Conservation (phyloP, 1,140 invertebrate genomes). For the Metopolophium dirhodum region DNA sequence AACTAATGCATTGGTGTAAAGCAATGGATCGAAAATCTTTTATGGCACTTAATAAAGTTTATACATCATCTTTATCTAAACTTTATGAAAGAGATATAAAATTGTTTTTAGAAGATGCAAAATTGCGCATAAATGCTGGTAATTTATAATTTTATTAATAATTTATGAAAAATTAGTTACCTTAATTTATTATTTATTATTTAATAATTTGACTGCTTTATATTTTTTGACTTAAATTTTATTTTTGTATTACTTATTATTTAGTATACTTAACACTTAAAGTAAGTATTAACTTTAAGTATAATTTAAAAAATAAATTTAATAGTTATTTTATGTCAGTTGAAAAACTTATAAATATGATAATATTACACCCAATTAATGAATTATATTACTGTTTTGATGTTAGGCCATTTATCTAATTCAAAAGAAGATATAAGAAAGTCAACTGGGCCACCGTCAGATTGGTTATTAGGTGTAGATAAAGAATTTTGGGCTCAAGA, state of each 20-base stretch:
- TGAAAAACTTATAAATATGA: background rate
- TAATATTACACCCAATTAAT: background rate
- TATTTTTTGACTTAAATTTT: background rate
- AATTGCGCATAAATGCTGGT: conserved; percentile 65
- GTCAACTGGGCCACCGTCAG: conserved; percentile 51
- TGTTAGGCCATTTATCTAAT: conserved; percentile 42
- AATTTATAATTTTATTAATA: conserved; percentile 22
- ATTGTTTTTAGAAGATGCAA: conserved; percentile 80
- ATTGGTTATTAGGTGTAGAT: conserved; percentile 69
- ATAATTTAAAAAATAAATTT: background rate
- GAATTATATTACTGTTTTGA: background rate
- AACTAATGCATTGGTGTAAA: conserved; percentile 90
- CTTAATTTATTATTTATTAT: background rate
- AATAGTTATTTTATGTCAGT: background rate
- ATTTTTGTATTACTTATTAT: conserved; percentile 18
- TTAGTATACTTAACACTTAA: background rate
- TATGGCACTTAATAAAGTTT: conserved; percentile 79
- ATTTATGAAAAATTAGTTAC: background rate
- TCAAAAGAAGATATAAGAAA: conserved; percentile 62
- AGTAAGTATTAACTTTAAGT: background rate
- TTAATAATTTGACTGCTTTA: background rate
- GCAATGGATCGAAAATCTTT: conserved; percentile 84
- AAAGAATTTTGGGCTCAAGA: conserved; percentile 68
- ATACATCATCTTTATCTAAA: conserved; percentile 79
- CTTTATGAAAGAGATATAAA: conserved; percentile 85